Conservation (phyloP, 1,140 invertebrate genomes). For the Cyphomyrmex costatus region DNA sequence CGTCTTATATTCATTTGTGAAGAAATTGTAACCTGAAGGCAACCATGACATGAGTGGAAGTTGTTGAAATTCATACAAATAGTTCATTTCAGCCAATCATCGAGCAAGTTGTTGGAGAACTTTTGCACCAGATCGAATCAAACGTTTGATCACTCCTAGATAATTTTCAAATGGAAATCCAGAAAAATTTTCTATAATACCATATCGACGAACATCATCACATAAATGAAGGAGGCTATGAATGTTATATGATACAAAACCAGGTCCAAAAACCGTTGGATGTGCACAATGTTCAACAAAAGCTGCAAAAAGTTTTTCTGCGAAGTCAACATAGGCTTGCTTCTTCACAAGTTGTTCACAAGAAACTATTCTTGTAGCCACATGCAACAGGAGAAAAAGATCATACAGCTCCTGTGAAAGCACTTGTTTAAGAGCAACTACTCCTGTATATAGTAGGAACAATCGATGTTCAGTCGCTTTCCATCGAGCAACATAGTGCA, state of each 20-base stretch:
- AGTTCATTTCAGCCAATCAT: not conserved
- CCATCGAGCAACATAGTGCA: too few relatives aligned
- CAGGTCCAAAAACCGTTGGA: not conserved
- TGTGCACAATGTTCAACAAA: conserved; percentile 6
- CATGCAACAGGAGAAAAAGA: not conserved
- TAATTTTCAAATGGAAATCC: conserved; percentile 21
- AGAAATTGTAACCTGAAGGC: not conserved
- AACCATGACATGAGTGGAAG: not conserved
- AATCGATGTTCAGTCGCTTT: not conserved
- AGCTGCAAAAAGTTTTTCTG: too few relatives aligned
- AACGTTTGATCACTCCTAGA: not conserved
- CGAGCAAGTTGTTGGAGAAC: not conserved
- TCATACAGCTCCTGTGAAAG: not conserved
- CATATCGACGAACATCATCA: not conserved
- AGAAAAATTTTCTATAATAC: not conserved
- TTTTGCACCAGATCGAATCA: too few relatives aligned
- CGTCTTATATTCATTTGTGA: not conserved
- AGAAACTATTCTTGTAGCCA: not conserved
- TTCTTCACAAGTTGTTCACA: not conserved
- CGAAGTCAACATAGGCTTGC: too few relatives aligned
- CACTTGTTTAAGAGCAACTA: not conserved
- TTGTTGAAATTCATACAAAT: conserved; percentile 3
- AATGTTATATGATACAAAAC: not conserved
- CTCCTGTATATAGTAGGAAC: not conserved
- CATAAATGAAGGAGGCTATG: too few relatives aligned